Percentiles rank a stretch among this genome's conserved stretches.
Evolutionary conservation across 2,113 vertebrate genomes (phyloP).

Genomic region (Mesembrinibis cayennensis): DNA sequence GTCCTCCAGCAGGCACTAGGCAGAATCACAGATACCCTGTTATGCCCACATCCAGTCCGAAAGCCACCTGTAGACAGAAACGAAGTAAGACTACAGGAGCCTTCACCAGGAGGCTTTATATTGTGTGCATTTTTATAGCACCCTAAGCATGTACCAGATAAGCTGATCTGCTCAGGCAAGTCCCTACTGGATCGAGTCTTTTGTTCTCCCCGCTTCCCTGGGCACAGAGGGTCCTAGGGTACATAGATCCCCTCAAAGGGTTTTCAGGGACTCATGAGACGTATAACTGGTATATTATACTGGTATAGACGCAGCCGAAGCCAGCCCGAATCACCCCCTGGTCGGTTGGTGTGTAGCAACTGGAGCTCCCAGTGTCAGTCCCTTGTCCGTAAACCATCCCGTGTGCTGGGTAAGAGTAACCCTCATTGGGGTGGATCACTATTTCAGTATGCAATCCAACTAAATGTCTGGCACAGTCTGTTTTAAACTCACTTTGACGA

Average conservation of each 20-base stretch:
- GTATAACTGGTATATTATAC: too few relatives aligned
- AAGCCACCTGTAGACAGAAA: background rate
- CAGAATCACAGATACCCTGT: too few relatives aligned
- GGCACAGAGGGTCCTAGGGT: background rate
- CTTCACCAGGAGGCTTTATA: background rate
- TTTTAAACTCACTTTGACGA: background rate
- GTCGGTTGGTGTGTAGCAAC: fast-evolving
- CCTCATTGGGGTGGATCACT: too few relatives aligned
- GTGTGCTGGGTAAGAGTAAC: background rate
- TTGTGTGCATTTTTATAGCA: background rate
- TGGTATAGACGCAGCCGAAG: fast-evolving
- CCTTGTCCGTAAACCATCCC: background rate
- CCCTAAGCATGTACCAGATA: fast-evolving
- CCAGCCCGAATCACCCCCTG: background rate
- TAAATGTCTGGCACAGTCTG: fast-evolving
- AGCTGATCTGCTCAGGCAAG: background rate
- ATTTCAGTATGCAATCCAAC: background rate
- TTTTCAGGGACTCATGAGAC: background rate
- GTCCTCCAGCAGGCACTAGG: background rate
- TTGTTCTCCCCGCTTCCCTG: background rate
- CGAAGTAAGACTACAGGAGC: background rate
- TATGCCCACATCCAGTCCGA: background rate
- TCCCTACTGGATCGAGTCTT: background rate
- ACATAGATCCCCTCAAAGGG: too few relatives aligned
- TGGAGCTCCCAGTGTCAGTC: too few relatives aligned